Base-by-base conservation (phyloP, 2,888 invertebrate genomes). In the Tricholauxania praeusta region DNA sequence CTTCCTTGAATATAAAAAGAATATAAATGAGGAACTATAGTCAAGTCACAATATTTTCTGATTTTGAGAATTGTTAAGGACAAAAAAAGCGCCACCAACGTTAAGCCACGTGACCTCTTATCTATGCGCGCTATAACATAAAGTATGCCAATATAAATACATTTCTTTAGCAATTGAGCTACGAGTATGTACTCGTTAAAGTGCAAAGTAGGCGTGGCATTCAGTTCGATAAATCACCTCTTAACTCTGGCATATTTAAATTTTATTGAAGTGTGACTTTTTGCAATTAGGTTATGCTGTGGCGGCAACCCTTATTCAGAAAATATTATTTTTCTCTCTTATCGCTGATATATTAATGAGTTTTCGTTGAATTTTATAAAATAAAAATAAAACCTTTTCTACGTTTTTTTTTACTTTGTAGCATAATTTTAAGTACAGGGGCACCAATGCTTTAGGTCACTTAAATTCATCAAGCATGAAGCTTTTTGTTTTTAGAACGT, bases 31-130 rank as follows among this genome's bases (percentile, higher is more conserved):
- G 39, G 39, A 1, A 39, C 39, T 39, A 7, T 39, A 7, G 2
- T 10, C 39, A 39, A 39, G 10, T 39, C 39, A 39, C 10, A 10
- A 39, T 39, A 39, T 39, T 22, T 49, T 4, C 17, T 19, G 19
- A 52, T 22, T 65, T 39, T 19, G 28, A 28, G 53, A 22, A 32
- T 32, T n/a, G 17, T n/a, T 22, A 66, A 52, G 22, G 22, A 17
- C 28, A 39, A 53, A 32, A 32, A 7, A 59, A 15, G 22, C 57
- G 49, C 28, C 28, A 68, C 22, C 57, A 57, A 68, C 59, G 68
- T 15, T 68, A 28, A 39, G 68, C n/a, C 68, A 59, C 68, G 68
- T 57, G 68, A 48, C 68, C 48, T 39, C 68, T 57, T 68, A 8
- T 22, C 22, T 19, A 49, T 39, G 10, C 57, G 68, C 59, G 22